Evolutionary conservation across 2,888 invertebrate species (phyloP).

Genomic region (Pterobdella sp.): DNA sequence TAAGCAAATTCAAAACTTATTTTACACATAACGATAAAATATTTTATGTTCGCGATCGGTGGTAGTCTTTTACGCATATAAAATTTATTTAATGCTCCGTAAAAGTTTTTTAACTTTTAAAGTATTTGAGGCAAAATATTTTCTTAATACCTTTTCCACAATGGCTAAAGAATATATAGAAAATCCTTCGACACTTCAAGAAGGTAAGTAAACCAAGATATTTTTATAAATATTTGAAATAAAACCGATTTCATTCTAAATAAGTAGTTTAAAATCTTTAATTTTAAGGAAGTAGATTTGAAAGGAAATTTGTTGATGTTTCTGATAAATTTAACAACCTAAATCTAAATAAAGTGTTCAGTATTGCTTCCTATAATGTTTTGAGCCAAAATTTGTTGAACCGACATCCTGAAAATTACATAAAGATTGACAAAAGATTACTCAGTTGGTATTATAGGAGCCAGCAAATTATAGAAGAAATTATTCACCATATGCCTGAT

Average conservation of each 20-base stretch:
- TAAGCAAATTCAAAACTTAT: too few species aligned
- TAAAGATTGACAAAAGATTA: constrained; percentile 1
- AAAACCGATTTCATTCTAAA: background rate
- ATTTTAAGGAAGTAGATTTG: constrained; percentile 1
- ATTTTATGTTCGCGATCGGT: too few species aligned
- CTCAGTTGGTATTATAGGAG: constrained; percentile 23
- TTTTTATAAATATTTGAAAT: background rate
- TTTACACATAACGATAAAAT: too few species aligned
- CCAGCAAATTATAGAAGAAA: constrained; percentile 15
- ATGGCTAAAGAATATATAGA: background rate
- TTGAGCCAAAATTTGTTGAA: constrained; percentile 25
- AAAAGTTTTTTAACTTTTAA: too few species aligned
- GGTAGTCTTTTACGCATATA: too few species aligned
- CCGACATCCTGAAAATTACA: constrained; percentile 22
- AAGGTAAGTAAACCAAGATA: background rate
- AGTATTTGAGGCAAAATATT: too few species aligned
- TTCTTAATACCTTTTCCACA: too few species aligned
- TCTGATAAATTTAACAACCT: background rate
- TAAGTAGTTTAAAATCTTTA: background rate
- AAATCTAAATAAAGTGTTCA: constrained; percentile 1
- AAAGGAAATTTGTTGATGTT: background rate
- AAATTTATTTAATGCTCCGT: too few species aligned
- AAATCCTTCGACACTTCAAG: background rate
- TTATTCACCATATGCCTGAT: constrained; percentile 23
- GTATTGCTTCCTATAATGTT: constrained; percentile 28